Conservation (phyloP, 2,888 invertebrate genomes). For the Augochlorella aurata region DNA sequence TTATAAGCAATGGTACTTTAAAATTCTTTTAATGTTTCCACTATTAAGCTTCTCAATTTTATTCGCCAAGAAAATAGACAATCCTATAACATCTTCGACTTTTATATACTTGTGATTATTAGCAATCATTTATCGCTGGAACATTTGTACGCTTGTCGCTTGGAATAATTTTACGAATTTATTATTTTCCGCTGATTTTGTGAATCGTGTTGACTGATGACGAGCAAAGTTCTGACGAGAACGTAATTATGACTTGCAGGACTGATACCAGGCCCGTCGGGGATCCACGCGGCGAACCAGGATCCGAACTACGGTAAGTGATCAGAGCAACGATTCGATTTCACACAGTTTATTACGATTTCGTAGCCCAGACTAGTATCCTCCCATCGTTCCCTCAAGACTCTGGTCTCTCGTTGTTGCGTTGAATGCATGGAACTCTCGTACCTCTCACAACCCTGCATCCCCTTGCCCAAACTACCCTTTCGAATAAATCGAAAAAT, state of each 20-base stretch:
- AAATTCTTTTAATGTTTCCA: too few species aligned
- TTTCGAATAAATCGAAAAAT: slow-evolving; percentile 15
- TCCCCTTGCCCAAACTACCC: slow-evolving; percentile 53
- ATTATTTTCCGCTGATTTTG: not conserved
- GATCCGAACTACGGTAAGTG: slow-evolving; percentile 91
- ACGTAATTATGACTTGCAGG: slow-evolving; percentile 83
- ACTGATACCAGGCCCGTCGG: slow-evolving; percentile 93
- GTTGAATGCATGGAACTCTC: slow-evolving; percentile 82
- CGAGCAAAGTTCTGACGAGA: not conserved
- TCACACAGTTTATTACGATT: slow-evolving; percentile 72
- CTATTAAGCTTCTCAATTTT: too few species aligned
- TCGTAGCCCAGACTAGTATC: slow-evolving; percentile 78
- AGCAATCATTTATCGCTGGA: too few species aligned
- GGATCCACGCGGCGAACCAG: slow-evolving; percentile 88
- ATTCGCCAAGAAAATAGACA: too few species aligned
- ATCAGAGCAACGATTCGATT: slow-evolving; percentile 59
- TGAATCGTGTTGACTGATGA: not conserved
- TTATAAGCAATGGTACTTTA: too few species aligned
- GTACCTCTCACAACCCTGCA: slow-evolving; percentile 79
- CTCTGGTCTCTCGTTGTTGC: slow-evolving; percentile 81
- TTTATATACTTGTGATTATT: too few species aligned
- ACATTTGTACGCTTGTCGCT: too few species aligned
- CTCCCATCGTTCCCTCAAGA: slow-evolving; percentile 79
- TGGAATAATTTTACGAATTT: too few species aligned
- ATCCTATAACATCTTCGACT: too few species aligned